Evolutionary conservation across 2,888 invertebrate genomes (phyloP), one percentile per base, ranked within the genome.

Genomic region (Odontocerum albicorne): DNA sequence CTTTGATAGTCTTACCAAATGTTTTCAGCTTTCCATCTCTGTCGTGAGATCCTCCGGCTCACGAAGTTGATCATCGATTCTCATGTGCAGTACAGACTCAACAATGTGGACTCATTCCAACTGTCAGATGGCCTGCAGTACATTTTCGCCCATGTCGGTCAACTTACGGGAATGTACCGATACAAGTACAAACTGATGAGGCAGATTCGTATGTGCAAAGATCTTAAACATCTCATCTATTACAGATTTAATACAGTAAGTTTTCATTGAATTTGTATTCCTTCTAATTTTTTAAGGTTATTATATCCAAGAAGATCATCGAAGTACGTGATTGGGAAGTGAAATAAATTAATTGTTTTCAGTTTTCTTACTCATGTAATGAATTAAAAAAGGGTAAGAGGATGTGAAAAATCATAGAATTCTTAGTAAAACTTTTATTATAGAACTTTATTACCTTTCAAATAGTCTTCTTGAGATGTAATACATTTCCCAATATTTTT

Each of bases 181-280:
- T 98, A 98, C 80, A 96, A 96, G 68, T 98, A 98, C 77, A 98
- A 98, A 72, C 80, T 98, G 50, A 98, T 98, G 97, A 82, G 96
- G 67, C 98, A 98, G 76, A 98, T 99, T 64, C 81, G 99, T 45
- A 99, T 99, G 99, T 99, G 99, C 82, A 99, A 99, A 74, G 99
- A 99, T 77, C 78, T 99, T 65, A 99, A 99, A 70, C 99, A 99
- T 83, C 79, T 99, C 63, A 95, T 99, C 65, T 99, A 99, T 75
- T 99, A 99, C 77, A 84, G 99, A 59, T 98, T 98, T 72, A 98
- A 98, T 71, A 98, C 98, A 44, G 93, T 92, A 71, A 84, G 86
- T 81, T 7, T 15, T 15, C 3, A 10, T 1, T 2, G 42, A 20
- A 20, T 44, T 22, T 51, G 12, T 49, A 12, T 39, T 58, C 7